Base-by-base conservation (phyloP, 2,797 vertebrate genomes). In the Myripristis jacobus region DNA sequence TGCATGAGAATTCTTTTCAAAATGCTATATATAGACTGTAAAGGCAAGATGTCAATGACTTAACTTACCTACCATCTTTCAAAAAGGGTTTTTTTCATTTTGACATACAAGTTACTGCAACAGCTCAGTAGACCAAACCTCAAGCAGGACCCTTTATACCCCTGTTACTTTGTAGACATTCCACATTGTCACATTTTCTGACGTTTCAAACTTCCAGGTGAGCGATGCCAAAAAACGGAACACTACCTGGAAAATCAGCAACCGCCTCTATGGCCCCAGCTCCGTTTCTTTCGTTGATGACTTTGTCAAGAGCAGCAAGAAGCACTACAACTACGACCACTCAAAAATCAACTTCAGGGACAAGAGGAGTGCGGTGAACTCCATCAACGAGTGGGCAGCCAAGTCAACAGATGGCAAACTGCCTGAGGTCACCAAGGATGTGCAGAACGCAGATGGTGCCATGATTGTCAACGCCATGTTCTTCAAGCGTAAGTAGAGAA, bases 381-480 rank as follows among this genome's bases (percentile, higher is more conserved):
- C 97, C 92, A 98, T 99, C 87, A 99, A 98, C 0, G 96, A 98
- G 87, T 99, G 98, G 98, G 97, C 96, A 0, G 88, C 96, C 0
- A 96, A 97, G 87, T 96, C 96, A 22, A 99, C 98, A 0, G 94
- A 93, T 0, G 96, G 98, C 74, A 99, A 98, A 51, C 91, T 99
- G 51, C 94, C 96, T 0, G 96, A 98, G 91, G 87, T 99, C 85
- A 96, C 96, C 3, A 97, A 96, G 55, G 97, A 98, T 0, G 94
- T 99, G 78, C 94, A 96, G 84, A 97, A 96, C 80, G 94, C 97
- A 0, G 98, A 99, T 0, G 98, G 98, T 1, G 97, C 97, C 34
- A 93, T 96, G 88, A 96, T 99, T 0, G 94, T 98, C 87, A 99
- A 97, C 0, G 97, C 98, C 73, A 98, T 99, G 97, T 98, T 97